Conservation (phyloP, 2,888 invertebrate species). For the Argynnis bischoffii region DNA sequence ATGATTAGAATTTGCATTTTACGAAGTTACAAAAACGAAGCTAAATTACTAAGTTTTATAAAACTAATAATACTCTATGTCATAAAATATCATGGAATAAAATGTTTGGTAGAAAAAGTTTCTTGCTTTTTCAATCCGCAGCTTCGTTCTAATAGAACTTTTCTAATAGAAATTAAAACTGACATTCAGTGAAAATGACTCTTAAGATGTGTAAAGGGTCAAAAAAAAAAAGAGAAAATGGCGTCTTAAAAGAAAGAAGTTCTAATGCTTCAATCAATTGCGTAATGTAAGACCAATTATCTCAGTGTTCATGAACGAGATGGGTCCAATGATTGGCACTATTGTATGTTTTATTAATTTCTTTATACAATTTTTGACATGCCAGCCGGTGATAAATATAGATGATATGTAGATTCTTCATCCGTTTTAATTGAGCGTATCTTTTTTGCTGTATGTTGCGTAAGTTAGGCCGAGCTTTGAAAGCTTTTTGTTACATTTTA, state of each 20-base stretch:
- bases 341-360: slow-evolving; percentile 50
- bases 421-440: slow-evolving; percentile 20
- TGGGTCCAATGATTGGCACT: slow-evolving; percentile 44
- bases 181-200: slow-evolving; percentile 8
- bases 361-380: slow-evolving; percentile 31
- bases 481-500: too few species aligned
- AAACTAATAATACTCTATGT: too few species aligned
- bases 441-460: neutral
- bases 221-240: slow-evolving; percentile 30
- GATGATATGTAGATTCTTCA: slow-evolving; percentile 28
- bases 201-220: slow-evolving; percentile 35
- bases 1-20: too few species aligned
- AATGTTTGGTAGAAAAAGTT: too few species aligned
- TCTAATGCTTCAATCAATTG: slow-evolving; percentile 48
- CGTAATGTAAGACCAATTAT: slow-evolving; percentile 54
- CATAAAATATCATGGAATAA: too few species aligned
- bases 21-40: too few species aligned
- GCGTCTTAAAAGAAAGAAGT: slow-evolving; percentile 40
- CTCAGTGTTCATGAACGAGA: slow-evolving; percentile 50
- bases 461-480: neutral
- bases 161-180: slow-evolving; percentile 11
- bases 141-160: neutral
- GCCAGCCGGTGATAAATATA: slow-evolving; percentile 22
- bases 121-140: neutral
- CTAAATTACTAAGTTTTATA: too few species aligned